phyloP scores from a whole-genome alignment of 2,797 vertebrate species.

The Galagoides demidoff region DNA sequence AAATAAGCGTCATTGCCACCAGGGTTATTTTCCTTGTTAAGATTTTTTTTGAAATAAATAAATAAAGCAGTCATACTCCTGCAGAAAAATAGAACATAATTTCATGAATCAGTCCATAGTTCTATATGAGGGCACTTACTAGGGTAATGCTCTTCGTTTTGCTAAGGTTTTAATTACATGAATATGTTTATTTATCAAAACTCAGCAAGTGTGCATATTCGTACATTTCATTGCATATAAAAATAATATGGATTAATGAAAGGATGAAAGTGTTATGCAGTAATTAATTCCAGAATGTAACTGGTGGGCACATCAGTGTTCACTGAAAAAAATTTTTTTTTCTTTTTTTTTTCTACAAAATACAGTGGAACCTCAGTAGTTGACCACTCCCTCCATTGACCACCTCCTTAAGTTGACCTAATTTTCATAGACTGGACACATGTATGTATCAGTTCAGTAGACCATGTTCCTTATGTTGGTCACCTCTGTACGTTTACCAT shows the following conservation, averaged over 20 bases:
- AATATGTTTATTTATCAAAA: constrained; percentile 15
- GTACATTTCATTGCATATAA: not conserved
- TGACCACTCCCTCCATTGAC: too few relatives aligned
- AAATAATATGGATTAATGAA: not conserved
- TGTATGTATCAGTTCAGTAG: too few relatives aligned
- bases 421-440: too few relatives aligned
- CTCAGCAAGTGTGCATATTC: not conserved
- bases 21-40: not conserved
- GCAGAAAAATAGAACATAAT: not conserved
- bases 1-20: not conserved
- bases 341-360: too few relatives aligned
- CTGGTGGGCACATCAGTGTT: not conserved
- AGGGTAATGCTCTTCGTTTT: not conserved
- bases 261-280: not conserved
- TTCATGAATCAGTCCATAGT: not conserved
- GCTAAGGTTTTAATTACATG: not conserved
- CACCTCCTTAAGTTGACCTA: too few relatives aligned
- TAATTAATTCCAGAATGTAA: not conserved
- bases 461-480: too few relatives aligned
- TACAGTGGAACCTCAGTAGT: too few relatives aligned
- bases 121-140: not conserved
- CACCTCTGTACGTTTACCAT: too few relatives aligned
- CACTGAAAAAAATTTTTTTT: not conserved
- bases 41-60: not conserved
- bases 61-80: not conserved